Evolutionary conservation across 2,888 invertebrate genomes (phyloP), one percentile per base, ranked within the genome.

Genomic region (Sphinx pinastri): DNA sequence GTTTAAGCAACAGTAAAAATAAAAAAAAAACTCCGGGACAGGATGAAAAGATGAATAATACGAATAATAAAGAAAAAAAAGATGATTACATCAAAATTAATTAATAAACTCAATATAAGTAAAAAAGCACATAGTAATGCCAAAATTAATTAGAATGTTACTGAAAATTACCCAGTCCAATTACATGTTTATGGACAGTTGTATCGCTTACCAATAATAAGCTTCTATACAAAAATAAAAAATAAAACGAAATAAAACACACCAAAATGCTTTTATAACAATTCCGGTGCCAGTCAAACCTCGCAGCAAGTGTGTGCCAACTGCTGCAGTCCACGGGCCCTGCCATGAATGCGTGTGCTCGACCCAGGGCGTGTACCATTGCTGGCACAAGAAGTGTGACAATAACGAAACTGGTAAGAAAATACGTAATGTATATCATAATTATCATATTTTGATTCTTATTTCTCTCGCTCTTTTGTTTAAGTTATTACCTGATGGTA

Each of bases 301-400:
- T 31, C 67, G 12, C 49, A 77, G 75, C 70, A 72, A 69, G 14
- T 90, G 90, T 74, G 74, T 88, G 59, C 86, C 88, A 0, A 85
- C 88, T 0, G 72, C 79, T 3, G 72, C 76, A 1, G 81, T 79
- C 12, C 72, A 70, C 19, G 87, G 88, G 0, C 80, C 81, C 0
- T 88, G 88, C 71, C 85, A 88, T 54, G 67, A 71, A 11, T 90
- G 90, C 72, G 59, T 85, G 31, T 90, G 90, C 69, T 74, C 76
- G 2, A 57, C 73, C 2, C 82, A 82, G 1, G 90, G 89, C 1
- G 67, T 84, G 14, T 90, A 79, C 76, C 75, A 85, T 57, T 90
- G 90, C 76, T 77, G 73, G 31, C 54, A 59, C 1, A 73, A 76
- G 7, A 10, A 67, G 0, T 87, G 88, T 70, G 67, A 67, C 19